Base-by-base conservation (phyloP, 2,113 vertebrate genomes). In the Hystrix cristata region DNA sequence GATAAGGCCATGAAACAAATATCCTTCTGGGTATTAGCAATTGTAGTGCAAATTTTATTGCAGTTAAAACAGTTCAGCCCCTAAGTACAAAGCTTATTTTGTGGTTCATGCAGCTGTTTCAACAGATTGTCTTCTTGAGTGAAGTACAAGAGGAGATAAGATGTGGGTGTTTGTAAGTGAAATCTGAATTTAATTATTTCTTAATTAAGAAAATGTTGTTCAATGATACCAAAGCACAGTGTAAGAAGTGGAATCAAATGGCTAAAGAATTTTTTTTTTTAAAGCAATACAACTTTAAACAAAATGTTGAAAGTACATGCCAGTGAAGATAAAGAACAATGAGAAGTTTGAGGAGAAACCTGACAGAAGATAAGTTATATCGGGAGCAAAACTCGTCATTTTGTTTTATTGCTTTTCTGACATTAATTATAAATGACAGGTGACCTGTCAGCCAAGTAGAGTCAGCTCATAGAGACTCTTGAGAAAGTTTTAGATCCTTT, bases 131-230 rank as follows among this genome's bases (percentile, higher is more conserved):
- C 93, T 98, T 97, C 84, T 96, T 92, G 65, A 95, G 59, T 46
- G 93, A 98, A 98, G 97, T 97, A 94, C 46, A 93, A 98, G 97
- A 96, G 79, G 86, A 97, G 13, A 95, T 96, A 98, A 97, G 71
- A 97, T 83, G 64, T 65, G 86, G 60, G 59, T 94, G 95, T 98
- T 98, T 98, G 89, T 96, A 96, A 97, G 38, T 95, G 95, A 98
- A 97, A 98, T 98, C 96, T 91, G 57, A 95, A 82, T 97, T 98
- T 96, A 98, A 98, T 98, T 98, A 97, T 98, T 97, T 97, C 95
- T 97, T 98, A 97, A 98, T 98, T 98, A 98, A 97, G 96, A 96
- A 89, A 98, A 97, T 94, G 97, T 91, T 98, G 94, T 97, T 98
- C 91, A 90, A 81, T 98, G 98, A 97, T 98, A 98, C 31, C 96